Conservation (phyloP, 2,797 vertebrate species). For the Syngnathus rostellatus region DNA sequence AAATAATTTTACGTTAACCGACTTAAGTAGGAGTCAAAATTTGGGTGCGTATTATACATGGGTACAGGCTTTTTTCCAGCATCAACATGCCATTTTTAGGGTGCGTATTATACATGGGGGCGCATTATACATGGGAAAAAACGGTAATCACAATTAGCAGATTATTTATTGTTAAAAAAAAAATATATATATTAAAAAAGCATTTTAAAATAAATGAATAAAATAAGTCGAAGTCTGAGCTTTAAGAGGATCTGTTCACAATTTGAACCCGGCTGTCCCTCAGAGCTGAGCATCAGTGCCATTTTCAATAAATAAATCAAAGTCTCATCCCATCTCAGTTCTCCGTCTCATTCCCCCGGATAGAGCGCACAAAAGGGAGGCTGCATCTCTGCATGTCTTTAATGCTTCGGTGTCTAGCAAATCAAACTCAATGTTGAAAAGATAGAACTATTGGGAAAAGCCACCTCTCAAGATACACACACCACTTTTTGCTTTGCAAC, state of each 20-base stretch:
- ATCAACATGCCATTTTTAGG: no score
- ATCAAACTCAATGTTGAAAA: not conserved
- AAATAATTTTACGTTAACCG: no score
- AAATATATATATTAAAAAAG: no score
- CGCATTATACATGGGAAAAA: no score
- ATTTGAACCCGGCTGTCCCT: not conserved
- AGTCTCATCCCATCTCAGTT: not conserved
- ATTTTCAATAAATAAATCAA: not conserved
- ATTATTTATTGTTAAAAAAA: no score
- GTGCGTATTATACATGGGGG: no score
- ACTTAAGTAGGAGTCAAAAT: no score
- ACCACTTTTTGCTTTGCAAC: not conserved
- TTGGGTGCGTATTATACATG: no score
- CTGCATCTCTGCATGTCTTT: not conserved
- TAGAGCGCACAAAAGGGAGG: not conserved
- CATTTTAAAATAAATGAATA: not conserved
- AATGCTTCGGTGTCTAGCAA: not conserved
- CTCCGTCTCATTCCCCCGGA: not conserved
- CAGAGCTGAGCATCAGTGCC: not conserved
- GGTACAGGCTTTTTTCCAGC: no score
- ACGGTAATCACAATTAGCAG: no score
- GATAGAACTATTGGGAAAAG: not conserved
- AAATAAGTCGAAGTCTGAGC: no score
- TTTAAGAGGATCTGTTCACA: not conserved
- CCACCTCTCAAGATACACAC: not conserved